Evolutionary conservation across 1,140 invertebrate species (phyloP).

Genomic region (Andrena cerasifolii): DNA sequence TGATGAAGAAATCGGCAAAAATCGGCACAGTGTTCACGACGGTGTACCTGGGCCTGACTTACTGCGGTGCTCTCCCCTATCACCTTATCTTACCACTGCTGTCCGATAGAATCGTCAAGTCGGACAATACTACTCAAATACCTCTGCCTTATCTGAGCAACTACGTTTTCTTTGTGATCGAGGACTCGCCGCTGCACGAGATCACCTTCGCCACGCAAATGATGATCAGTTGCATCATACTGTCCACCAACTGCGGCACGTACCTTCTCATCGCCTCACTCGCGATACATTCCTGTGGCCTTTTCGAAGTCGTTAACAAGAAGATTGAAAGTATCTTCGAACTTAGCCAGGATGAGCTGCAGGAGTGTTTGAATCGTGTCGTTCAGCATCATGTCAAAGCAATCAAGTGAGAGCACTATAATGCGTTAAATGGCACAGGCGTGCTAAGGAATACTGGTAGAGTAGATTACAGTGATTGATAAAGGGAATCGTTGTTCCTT

Average conservation of each 20-base stretch:
- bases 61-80: conserved; percentile 77
- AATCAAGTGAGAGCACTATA: conserved; percentile 65
- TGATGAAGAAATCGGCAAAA: conserved; percentile 74
- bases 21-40: conserved; percentile 73
- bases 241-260: conserved; percentile 76
- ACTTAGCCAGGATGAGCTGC: not conserved
- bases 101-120: conserved; percentile 68
- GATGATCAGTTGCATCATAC: conserved; percentile 75
- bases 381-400: conserved; percentile 69
- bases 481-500: no score
- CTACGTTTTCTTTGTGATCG: conserved; percentile 75
- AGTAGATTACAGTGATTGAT: no score
- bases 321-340: conserved; percentile 62
- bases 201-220: conserved; percentile 75
- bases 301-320: conserved; percentile 71
- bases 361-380: conserved; percentile 43
- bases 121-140: conserved; percentile 74
- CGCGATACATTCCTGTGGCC: conserved; percentile 73
- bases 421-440: no score
- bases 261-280: conserved; percentile 74
- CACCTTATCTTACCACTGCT: conserved; percentile 75
- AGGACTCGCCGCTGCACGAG: conserved; percentile 73
- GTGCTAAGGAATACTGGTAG: no score
- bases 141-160: conserved; percentile 76
- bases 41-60: conserved; percentile 72